Evolutionary conservation across 2,113 vertebrate species (phyloP), one percentile per base, ranked within the genome.

Genomic region (Trogon melanurus): DNA sequence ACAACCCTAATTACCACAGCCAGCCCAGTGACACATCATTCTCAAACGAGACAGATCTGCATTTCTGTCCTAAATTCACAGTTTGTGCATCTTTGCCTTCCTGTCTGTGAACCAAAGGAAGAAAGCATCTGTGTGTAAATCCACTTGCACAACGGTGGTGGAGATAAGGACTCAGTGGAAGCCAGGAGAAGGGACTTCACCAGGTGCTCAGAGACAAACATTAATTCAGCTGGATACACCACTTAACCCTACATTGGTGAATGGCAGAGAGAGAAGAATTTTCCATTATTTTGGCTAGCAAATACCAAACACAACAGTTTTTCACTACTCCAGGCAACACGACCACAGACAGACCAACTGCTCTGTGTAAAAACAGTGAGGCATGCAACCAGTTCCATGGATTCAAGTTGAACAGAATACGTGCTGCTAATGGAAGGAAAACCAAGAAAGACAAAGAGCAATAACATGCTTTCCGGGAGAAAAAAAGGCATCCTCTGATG

Each of bases 301-400:
- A 92, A 69, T 18, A 27, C 14, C 27, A 41, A 54, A 30, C 20
- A 18, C 34, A 36, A 34, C 0, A n/a, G 29, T 36, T 76, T 92
- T 73, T 88, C 45, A 71, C 21, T 38, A 32, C 21, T 29, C 27
- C 58, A 61, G 15, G 65, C 44, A 91, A 82, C 34, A 41, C 1
- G 3, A 70, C 44, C n/a, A 56, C 16, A 22, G 32, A 56, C 0
- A 15, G 54, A 57, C 18, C 38, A 64, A 27, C 3, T 41, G 51
- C 73, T 41, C 17, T 86, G 27, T 41, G n/a, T 32, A 45, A 76
- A 83, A 80, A 56, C 0, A 3, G 74, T 12, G 45, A 73, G 48
- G 48, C 48, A 86, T 66, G 71, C 54, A 88, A 91, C 13, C 50
- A 88, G 65, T 60, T 88, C 88, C n/a, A 17, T n/a, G 82, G 45